Conservation (phyloP, 2,113 vertebrate genomes). For the Elachura formosa region DNA sequence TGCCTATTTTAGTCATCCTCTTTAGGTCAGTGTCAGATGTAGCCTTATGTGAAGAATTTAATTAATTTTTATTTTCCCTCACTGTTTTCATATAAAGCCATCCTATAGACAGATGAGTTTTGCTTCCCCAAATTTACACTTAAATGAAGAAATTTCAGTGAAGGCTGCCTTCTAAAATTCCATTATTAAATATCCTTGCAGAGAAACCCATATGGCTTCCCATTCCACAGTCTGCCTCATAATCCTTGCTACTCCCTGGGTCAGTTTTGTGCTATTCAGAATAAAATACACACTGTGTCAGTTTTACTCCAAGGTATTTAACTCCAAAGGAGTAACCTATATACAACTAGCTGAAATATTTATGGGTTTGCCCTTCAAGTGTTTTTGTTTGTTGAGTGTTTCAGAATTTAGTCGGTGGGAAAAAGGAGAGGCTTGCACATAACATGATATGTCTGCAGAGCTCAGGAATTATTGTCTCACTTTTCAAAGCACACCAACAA, state of each 20-base stretch:
- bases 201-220: neutral
- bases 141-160: neutral
- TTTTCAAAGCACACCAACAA: neutral
- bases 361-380: neutral
- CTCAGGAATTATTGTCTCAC: neutral
- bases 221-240: neutral
- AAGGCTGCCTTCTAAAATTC: neutral
- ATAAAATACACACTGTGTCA: neutral
- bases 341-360: neutral
- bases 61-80: neutral
- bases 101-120: neutral
- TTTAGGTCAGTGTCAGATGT: neutral
- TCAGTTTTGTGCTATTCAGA: neutral
- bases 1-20: neutral
- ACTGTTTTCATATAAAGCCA: neutral
- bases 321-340: neutral
- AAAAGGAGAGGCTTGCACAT: neutral
- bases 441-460: neutral
- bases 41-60: neutral
- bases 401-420: neutral
- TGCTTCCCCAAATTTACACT: neutral
- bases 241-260: neutral
- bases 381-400: neutral
- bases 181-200: neutral
- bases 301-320: neutral